Evolutionary conservation across 2,888 invertebrate species (phyloP), one percentile per base, ranked within the genome.

Genomic region (Cybosia mesomella): DNA sequence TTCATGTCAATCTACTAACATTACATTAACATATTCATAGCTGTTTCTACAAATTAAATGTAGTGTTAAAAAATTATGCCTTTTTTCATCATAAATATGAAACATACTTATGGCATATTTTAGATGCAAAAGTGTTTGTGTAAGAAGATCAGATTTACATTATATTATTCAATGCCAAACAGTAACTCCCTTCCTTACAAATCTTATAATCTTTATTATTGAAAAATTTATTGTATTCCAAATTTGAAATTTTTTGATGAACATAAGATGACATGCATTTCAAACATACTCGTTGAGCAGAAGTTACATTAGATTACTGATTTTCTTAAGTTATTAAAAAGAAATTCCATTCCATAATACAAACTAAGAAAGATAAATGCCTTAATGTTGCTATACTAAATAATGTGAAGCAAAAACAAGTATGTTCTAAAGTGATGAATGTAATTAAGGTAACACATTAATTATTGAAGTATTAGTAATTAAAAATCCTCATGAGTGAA

Each of bases 341-440:
- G 49, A n/a, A 49, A n/a, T 9, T 18, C 9, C 18, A 49, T 49
- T 49, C 9, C 49, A 49, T n/a, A n/a, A 43, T 5, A 15, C 2
- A 43, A 3, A 39, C 15, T 43, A 43, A 10, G 2, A 36, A 36
- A 36, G 36, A 36, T 36, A 36, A 36, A 36, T 43, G 7, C 18
- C 43, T 43, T 1, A 62, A 73, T 82, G 79, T 82, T 83, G 81
- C 79, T 76, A 76, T 77, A 67, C 70, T 71, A 60, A 49, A 64
- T 62, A 68, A 58, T 39, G 54, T 59, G 68, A 83, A 81, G 81
- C 81, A 81, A 81, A 79, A 81, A 75, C 83, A 81, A 83, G 81
- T 18, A 54, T 55, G 54, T 71, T 39, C n/a, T 43, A 61, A 58
- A 58, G 18, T 36, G 63, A 68, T 69, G 58, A 64, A 72, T 69